Evolutionary conservation across 2,113 vertebrate genomes (phyloP), one percentile per base, ranked within the genome.

Genomic region (Beaufortia kweichowensis): DNA sequence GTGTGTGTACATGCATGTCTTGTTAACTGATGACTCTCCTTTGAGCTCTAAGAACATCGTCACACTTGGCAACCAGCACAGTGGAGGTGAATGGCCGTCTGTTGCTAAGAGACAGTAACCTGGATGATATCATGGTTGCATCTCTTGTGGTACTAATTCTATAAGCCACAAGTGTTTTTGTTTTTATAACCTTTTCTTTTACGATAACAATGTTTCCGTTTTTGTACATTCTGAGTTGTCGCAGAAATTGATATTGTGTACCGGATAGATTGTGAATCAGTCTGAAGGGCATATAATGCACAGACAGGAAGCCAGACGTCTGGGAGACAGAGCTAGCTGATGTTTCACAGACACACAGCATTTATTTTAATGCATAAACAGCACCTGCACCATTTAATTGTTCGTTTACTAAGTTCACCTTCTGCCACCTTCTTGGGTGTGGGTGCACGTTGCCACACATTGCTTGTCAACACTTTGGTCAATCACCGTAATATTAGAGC

Each of bases 21-120:
- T 48, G 39, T 46, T 60, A 61, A 17, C 71, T 24, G 39, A 33
- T 53, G 46, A 39, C 72, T 75, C 61, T 72, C 29, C n/a, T 65
- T 69, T 53, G 39, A 75, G 70, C 70, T 84, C 67, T 55, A 76
- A 75, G 74, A 78, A 75, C 71, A 66, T 23, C 28, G 77, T 79
- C 63, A 55, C 62, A 59, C 77, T 53, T 73, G 60, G 80, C 83
- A 79, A 77, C 79, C 64, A 41, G 69, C 57, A 75, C 48, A 78
- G 63, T 68, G 69, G 75, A 84, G 70, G 74, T 79, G 72, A 79
- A 86, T 83, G 85, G 59, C 80, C 78, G 59, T 85, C 86, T 88
- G 91, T 92, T 92, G 90, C 91, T 91, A 92, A 87, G 91, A 88
- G 86, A 92, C 91, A 1, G 84, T 79, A 86, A 84, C 86, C 82